Conservation (phyloP, 2,797 vertebrate species). For the Chanos chanos region DNA sequence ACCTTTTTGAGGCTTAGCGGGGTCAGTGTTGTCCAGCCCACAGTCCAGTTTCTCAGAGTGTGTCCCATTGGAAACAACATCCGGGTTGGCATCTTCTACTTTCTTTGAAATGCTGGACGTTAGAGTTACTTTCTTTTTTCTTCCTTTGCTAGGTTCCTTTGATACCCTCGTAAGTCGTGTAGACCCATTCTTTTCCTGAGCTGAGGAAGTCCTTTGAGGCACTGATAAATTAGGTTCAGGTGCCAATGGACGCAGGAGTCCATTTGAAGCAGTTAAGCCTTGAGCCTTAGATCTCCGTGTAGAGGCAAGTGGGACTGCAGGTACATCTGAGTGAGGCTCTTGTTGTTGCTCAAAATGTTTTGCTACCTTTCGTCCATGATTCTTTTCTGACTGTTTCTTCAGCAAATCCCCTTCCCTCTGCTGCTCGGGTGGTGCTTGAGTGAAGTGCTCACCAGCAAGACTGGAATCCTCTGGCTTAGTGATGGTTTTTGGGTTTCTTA, state of each 20-base stretch:
- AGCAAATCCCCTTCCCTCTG: too few species aligned
- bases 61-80: neutral
- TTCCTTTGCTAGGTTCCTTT: neutral
- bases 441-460: too few species aligned
- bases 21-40: neutral
- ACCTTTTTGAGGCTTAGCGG: neutral
- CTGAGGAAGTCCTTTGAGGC: neutral
- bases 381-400: neutral
- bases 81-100: neutral
- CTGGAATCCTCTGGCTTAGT: too few species aligned
- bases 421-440: too few species aligned
- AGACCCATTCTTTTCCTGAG: too few species aligned
- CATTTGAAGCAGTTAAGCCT: neutral
- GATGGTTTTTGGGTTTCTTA: too few species aligned
- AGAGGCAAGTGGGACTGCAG: neutral
- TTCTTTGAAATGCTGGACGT: neutral
- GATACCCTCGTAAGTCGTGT: neutral
- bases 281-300: neutral
- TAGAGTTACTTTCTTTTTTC: slow-evolving; percentile 9
- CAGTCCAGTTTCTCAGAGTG: neutral
- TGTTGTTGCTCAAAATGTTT: neutral
- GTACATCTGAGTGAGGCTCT: neutral
- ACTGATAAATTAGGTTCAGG: neutral
- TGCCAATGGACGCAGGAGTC: neutral
- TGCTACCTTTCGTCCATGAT: neutral